A percentile compares a stretch with the other conserved stretches of the same genome.
Conservation (phyloP, 2,797 vertebrate genomes). For the Phaenicophaeus curvirostris region DNA sequence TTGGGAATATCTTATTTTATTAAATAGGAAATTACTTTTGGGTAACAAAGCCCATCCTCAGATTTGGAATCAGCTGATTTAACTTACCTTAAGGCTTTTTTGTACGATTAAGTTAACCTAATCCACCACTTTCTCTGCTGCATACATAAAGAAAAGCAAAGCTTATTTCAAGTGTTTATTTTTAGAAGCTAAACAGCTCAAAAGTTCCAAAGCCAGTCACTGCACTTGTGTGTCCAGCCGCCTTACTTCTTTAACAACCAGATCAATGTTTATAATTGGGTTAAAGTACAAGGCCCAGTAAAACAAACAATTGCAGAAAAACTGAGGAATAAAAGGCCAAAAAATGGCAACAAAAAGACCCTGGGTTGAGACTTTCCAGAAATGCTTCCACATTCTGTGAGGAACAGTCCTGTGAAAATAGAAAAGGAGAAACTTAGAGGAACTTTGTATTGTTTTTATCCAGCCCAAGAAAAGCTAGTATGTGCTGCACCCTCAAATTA, state of each 20-base stretch:
- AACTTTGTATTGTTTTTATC: neutral
- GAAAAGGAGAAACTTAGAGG: conserved; percentile 18
- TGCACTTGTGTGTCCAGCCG: conserved; percentile 87
- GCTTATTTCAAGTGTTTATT: neutral
- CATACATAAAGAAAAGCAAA: neutral
- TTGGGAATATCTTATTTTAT: neutral
- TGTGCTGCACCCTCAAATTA: neutral
- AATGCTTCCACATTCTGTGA: conserved; percentile 86
- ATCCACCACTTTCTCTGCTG: conserved; percentile 14
- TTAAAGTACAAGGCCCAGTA: conserved; percentile 95
- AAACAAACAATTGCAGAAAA: conserved; percentile 93
- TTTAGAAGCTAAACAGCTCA: neutral
- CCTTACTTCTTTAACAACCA: conserved; percentile 89
- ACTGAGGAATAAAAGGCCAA: conserved; percentile 93
- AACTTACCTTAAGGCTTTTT: conserved; percentile 28
- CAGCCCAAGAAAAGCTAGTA: neutral
- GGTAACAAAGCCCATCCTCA: neutral
- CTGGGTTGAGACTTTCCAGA: conserved; percentile 88
- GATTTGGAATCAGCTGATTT: neutral
- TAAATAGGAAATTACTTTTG: neutral
- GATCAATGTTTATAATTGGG: conserved; percentile 92
- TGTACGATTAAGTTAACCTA: neutral
- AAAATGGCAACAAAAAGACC: conserved; percentile 89
- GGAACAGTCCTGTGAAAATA: conserved; percentile 83
- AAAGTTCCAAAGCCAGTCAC: conserved; percentile 30